A percentile compares a stretch with the other conserved stretches of the same genome.
Evolutionary conservation across 2,113 vertebrate species (phyloP).

Genomic region (Cebidichthys violaceus): DNA sequence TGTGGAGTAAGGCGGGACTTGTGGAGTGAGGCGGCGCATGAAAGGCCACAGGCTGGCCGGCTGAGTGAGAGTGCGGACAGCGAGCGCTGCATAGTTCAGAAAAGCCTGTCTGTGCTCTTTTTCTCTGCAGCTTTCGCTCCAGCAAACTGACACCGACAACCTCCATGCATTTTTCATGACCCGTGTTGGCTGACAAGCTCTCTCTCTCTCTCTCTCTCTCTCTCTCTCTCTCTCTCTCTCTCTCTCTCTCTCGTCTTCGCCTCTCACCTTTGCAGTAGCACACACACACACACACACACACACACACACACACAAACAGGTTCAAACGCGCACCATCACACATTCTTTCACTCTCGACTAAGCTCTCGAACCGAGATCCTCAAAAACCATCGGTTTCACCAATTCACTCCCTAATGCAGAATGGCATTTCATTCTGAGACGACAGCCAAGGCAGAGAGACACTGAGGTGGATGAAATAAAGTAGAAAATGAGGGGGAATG

Average conservation of each 20-base stretch:
- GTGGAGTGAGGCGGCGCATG: constrained; percentile 64
- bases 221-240: constrained; percentile 34
- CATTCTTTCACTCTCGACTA: constrained; percentile 65
- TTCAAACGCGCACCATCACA: constrained; percentile 41
- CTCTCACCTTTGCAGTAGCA: constrained; percentile 33
- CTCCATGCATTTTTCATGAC: constrained; percentile 80
- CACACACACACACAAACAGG: constrained; percentile 37
- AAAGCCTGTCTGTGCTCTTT: constrained; percentile 57
- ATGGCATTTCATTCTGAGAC: constrained; percentile 72
- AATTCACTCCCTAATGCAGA: constrained; percentile 75
- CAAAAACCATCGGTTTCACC: constrained; percentile 76
- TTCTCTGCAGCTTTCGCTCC: constrained; percentile 65
- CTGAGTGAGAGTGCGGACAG: constrained; percentile 64
- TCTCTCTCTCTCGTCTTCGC: constrained; percentile 24
- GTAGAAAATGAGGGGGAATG: constrained; percentile 67
- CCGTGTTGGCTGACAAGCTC: constrained; percentile 69
- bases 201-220: constrained; percentile 28
- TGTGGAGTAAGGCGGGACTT: constrained; percentile 40
- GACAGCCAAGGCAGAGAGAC: constrained; percentile 59
- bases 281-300: constrained; percentile 19
- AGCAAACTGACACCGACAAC: constrained; percentile 75
- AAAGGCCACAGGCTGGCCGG: constrained; percentile 45
- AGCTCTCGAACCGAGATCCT: constrained; percentile 67
- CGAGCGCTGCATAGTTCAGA: constrained; percentile 59
- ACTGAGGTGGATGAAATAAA: constrained; percentile 69